Base-by-base conservation (phyloP, 2,888 invertebrate species). In the Drosophila diplacantha region DNA sequence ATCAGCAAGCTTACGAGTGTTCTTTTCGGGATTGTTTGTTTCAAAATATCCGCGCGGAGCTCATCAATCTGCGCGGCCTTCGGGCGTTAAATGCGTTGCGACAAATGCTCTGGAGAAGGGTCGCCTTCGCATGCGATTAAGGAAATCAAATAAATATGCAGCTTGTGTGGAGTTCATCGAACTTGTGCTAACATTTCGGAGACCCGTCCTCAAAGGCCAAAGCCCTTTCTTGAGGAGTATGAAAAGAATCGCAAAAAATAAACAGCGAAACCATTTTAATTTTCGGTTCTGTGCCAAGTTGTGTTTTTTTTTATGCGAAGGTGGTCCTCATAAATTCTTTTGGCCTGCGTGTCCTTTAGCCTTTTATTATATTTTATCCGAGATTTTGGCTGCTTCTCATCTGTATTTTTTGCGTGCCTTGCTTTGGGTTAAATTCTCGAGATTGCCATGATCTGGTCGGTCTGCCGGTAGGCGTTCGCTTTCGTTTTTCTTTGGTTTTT, bases 41-140 rank as follows among this genome's bases (percentile, higher is more conserved):
- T 73, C 26, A 67, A 55, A 67, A 29, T 44, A 44, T 63, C 63
- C 70, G 67, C 61, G 55, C 35, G 63, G 71, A 77, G 68, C 64
- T 78, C 84, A 86, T 85, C 85, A 84, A 83, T 85, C 86, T 82
- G 80, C 68, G 68, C 68, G 61, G 69, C 68, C 86, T 73, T 85
- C 72, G 78, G 81, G 85, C 85, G 78, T 83, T 71, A 86, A 85
- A 85, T 77, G 68, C 73, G 69, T 72, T 62, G 70, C 73, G 81
- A 84, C 78, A 84, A 82, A 83, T 76, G 56, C 73, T 24, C 38
- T 35, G 35, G 72, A 60, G 58, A 62, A 31, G 54, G 62, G 46
- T 56, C 57, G 37, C 47, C 59, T 37, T 46, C 50, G 59, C 37
- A 67, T 63, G 50, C 71, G 80, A 77, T 83, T 84, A 80, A 71